Evolutionary conservation across 2,888 invertebrate species (phyloP).

Genomic region (Xestia c-nigrum): DNA sequence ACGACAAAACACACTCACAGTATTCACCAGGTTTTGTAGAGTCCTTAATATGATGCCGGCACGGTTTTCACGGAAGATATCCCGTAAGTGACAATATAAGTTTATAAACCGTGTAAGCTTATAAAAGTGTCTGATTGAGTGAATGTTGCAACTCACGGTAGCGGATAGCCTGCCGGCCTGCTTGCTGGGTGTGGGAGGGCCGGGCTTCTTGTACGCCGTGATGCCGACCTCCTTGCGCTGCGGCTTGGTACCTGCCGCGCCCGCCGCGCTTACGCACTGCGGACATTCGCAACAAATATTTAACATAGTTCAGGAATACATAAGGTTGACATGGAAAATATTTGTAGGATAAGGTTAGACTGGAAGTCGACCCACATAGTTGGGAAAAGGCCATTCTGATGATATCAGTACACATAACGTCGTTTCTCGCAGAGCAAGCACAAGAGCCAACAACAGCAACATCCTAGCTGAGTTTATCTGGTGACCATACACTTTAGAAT

Average conservation of each 20-base stretch:
- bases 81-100: too few species aligned
- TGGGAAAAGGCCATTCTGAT: not conserved
- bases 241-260: constrained; percentile 70
- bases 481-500: not conserved
- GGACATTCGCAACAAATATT: constrained; percentile 4
- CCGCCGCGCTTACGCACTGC: constrained; percentile 71
- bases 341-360: not conserved
- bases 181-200: constrained; percentile 96
- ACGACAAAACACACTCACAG: too few species aligned
- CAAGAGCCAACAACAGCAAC: not conserved
- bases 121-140: too few species aligned
- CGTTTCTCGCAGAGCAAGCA: not conserved
- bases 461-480: not conserved
- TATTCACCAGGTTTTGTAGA: too few species aligned
- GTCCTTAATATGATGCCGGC: too few species aligned
- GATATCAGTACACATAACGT: not conserved
- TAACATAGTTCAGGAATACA: not conserved
- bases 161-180: constrained; percentile 94
- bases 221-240: constrained; percentile 91
- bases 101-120: too few species aligned
- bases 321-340: not conserved
- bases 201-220: constrained; percentile 95
- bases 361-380: not conserved
- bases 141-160: constrained; percentile 86
- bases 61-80: too few species aligned